These are phyloP conservation scores for Parazoanthus swiftii DNA, from an alignment of 92 coral and sea anemone species.

Conservation along the genomic window DNA sequence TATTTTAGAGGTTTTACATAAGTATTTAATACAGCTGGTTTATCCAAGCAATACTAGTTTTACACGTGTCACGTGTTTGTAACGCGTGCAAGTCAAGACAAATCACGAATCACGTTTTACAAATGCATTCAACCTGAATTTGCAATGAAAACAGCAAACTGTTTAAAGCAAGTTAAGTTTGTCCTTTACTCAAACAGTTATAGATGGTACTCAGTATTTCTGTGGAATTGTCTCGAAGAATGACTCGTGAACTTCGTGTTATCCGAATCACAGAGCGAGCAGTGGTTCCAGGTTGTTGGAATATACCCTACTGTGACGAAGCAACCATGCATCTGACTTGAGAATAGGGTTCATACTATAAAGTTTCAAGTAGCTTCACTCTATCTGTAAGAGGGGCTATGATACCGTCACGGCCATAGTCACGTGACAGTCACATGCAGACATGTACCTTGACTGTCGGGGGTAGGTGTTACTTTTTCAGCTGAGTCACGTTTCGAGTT, in stretches of 20 bases:
- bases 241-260: neutral
- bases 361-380: slow-evolving; percentile 75
- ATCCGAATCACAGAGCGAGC: neutral
- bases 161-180: neutral
- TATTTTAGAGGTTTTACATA: neutral
- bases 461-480: slow-evolving; percentile 28
- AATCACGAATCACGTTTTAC: too few relatives aligned
- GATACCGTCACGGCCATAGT: slow-evolving; percentile 30
- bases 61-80: neutral
- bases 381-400: slow-evolving; percentile 70
- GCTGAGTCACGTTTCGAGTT: slow-evolving; percentile 68
- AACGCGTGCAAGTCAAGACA: neutral
- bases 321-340: neutral
- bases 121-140: too few relatives aligned
- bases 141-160: neutral
- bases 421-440: neutral
- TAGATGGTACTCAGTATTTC: neutral
- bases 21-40: neutral
- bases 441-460: too few relatives aligned
- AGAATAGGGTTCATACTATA: slow-evolving; percentile 27
- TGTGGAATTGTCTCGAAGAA: too few relatives aligned
- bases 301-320: neutral
- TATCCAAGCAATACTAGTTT: neutral
- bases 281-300: neutral
- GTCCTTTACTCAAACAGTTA: neutral